Percentiles rank a stretch among this genome's conserved stretches.
phyloP scores from a whole-genome alignment of 2,888 invertebrate species.

The Papilio elwesi region DNA sequence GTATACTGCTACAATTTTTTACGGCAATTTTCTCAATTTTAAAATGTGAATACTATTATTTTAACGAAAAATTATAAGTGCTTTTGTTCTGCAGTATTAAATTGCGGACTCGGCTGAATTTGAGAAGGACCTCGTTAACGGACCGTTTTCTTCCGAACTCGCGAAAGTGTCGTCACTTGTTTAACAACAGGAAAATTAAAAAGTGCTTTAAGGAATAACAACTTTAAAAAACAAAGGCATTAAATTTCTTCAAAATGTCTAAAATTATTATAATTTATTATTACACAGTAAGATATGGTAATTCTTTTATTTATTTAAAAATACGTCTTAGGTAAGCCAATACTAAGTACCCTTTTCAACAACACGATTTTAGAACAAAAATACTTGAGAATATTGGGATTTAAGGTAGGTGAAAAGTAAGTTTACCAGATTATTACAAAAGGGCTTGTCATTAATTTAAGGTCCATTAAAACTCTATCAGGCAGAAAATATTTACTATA shows the following conservation, averaged over 20 bases:
- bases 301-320: no score
- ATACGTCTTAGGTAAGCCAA: no score
- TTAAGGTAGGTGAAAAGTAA: no score
- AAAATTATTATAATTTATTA: no score
- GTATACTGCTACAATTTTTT: no score
- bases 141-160: constrained; percentile 19
- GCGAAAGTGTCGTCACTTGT: not conserved
- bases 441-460: not conserved
- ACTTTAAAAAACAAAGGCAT: not conserved
- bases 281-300: no score
- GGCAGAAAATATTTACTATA: not conserved
- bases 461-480: not conserved
- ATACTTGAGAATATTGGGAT: no score
- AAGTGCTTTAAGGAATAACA: not conserved
- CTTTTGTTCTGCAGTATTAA: constrained; percentile 24
- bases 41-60: not conserved
- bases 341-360: no score
- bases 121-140: constrained; percentile 26
- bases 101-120: constrained; percentile 21
- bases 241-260: no score
- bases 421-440: not conserved
- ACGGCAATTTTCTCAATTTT: not conserved
- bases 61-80: constrained; percentile 7
- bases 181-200: constrained; percentile 9
- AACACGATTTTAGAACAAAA: no score